Conservation (phyloP, 2,113 vertebrate species). For the Pseudorectes ferrugineus region DNA sequence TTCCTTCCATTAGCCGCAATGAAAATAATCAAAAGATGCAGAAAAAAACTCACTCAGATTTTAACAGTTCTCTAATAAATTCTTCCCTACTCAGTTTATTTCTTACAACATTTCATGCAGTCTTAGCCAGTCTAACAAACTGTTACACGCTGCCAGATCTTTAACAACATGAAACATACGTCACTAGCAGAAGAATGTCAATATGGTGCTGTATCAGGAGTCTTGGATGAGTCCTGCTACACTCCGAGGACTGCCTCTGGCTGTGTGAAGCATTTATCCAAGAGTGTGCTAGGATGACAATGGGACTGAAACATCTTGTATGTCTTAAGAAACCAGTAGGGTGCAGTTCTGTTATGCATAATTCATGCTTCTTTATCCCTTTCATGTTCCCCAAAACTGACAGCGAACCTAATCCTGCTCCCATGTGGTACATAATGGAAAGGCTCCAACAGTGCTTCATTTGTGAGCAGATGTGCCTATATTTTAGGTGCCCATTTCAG, state of each 20-base stretch:
- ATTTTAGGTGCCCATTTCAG: neutral
- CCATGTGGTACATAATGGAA: neutral
- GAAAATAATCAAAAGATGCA: neutral
- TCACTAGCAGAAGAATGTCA: neutral
- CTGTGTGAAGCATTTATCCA: slow-evolving; percentile 14
- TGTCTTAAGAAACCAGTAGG: slow-evolving; percentile 37
- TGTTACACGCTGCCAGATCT: neutral
- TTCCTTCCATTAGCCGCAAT: neutral
- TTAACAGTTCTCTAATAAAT: neutral
- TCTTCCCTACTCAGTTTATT: neutral
- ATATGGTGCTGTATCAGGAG: neutral
- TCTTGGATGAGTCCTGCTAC: neutral
- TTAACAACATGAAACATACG: neutral
- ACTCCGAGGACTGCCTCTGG: neutral
- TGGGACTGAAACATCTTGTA: slow-evolving; percentile 40
- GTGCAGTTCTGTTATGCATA: slow-evolving; percentile 19
- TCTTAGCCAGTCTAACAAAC: neutral
- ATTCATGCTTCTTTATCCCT: slow-evolving; percentile 21
- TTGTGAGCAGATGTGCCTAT: neutral
- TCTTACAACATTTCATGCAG: neutral
- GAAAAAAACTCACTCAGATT: neutral
- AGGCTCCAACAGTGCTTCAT: neutral
- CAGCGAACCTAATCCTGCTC: neutral
- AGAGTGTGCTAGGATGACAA: neutral
- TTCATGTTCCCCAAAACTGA: slow-evolving; percentile 15